Conservation (phyloP, 2,113 vertebrate genomes). For the Lophius piscatorius region DNA sequence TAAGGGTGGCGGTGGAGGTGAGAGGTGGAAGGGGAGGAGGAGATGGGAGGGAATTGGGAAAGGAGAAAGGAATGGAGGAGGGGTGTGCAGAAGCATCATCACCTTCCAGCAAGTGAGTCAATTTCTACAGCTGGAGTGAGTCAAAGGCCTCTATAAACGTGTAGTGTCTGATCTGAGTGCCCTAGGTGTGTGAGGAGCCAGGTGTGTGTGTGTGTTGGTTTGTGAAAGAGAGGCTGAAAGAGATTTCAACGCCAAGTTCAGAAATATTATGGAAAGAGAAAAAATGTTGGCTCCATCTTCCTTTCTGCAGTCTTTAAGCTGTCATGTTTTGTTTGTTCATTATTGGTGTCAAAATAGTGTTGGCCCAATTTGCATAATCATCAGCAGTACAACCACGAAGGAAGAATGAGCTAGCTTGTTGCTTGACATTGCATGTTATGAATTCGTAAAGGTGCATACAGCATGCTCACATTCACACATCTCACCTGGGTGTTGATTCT, state of each 20-base stretch:
- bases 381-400: slow-evolving; percentile 43
- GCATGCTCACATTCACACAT: neutral
- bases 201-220: slow-evolving; percentile 19
- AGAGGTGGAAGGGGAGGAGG: neutral
- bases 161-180: slow-evolving; percentile 46
- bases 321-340: slow-evolving; percentile 8
- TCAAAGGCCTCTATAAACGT: slow-evolving; percentile 45
- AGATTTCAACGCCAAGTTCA: too few species aligned
- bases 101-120: slow-evolving; percentile 43
- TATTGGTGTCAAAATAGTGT: too few species aligned
- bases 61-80: neutral
- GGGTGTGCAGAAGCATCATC: slow-evolving; percentile 22
- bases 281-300: slow-evolving; percentile 43
- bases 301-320: slow-evolving; percentile 18
- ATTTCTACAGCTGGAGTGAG: slow-evolving; percentile 69
- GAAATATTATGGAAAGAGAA: too few species aligned
- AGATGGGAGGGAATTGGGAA: neutral
- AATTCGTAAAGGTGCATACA: neutral
- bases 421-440: slow-evolving; percentile 3
- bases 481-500: slow-evolving; percentile 97
- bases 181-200: slow-evolving; percentile 9
- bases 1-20: neutral
- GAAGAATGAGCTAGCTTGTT: slow-evolving; percentile 6
- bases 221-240: too few species aligned
- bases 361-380: slow-evolving; percentile 33